These are phyloP conservation scores for Pammene fasciana DNA, from an alignment of 2,888 invertebrate genomes.

Conservation along the genomic window DNA sequence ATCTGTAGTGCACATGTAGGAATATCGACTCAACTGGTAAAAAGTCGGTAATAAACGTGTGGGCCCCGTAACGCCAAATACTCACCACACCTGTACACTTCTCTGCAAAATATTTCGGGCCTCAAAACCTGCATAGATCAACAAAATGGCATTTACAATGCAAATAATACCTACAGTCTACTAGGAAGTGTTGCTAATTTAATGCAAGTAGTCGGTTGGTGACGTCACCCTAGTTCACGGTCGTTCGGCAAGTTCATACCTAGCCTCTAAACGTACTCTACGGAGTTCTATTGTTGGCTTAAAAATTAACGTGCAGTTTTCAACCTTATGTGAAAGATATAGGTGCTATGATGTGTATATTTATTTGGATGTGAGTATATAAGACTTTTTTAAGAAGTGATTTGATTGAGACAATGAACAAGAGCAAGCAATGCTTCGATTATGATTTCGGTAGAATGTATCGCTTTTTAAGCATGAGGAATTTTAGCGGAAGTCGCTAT, in stretches of 20 bases:
- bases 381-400: conserved; percentile 10
- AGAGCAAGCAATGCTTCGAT: conserved; percentile 16
- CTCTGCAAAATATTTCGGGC: too few relatives aligned
- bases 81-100: too few relatives aligned
- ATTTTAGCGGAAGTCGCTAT: too few relatives aligned
- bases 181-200: conserved; percentile 56
- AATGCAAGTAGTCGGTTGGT: conserved; percentile 73
- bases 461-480: conserved; percentile 11
- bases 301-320: neutral
- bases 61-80: too few relatives aligned
- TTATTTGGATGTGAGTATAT: neutral
- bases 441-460: conserved; percentile 8
- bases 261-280: conserved; percentile 32
- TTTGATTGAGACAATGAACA: conserved; percentile 23
- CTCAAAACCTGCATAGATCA: conserved; percentile 6
- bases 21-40: too few relatives aligned
- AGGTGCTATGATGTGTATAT: neutral
- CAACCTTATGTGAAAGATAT: neutral
- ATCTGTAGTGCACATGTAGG: too few relatives aligned
- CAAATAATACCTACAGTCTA: conserved; percentile 33
- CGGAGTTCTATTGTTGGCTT: conserved; percentile 9
- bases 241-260: conserved; percentile 66
- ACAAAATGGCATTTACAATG: conserved; percentile 29
- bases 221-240: conserved; percentile 75
- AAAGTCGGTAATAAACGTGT: too few relatives aligned